phyloP scores from a whole-genome alignment of 2,113 vertebrate species.

The Takifugu bimaculatus region DNA sequence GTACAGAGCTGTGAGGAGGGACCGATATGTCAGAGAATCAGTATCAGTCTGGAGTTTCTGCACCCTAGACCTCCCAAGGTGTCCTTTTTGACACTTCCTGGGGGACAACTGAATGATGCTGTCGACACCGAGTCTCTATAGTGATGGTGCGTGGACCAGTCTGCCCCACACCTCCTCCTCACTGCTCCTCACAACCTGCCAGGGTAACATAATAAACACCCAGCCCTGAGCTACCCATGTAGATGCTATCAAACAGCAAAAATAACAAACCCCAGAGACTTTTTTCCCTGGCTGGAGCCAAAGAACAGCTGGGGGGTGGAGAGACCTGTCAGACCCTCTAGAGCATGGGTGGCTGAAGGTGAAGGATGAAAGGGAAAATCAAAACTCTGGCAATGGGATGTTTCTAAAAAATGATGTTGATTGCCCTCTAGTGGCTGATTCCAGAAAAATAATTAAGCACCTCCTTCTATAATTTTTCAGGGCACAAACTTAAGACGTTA shows the following conservation, averaged over 20 bases:
- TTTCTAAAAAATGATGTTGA: no score
- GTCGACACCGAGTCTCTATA: slow-evolving; percentile 70
- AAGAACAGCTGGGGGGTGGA: slow-evolving; percentile 76
- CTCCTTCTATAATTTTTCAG: no score
- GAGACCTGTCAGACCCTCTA: slow-evolving; percentile 46
- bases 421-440: no score
- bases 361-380: slow-evolving; percentile 12
- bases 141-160: slow-evolving; percentile 43
- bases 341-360: slow-evolving; percentile 51
- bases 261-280: slow-evolving; percentile 83
- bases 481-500: no score
- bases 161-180: slow-evolving; percentile 38
- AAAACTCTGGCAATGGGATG: no score
- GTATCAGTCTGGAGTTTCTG: neutral
- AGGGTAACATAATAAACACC: slow-evolving; percentile 73
- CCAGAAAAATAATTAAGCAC: no score
- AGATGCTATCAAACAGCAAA: slow-evolving; percentile 82
- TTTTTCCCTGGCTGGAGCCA: slow-evolving; percentile 86
- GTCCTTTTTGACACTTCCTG: slow-evolving; percentile 82
- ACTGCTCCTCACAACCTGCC: slow-evolving; percentile 52
- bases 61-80: slow-evolving; percentile 72
- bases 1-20: slow-evolving; percentile 15
- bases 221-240: slow-evolving; percentile 70
- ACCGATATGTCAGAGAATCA: slow-evolving; percentile 50
- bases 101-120: slow-evolving; percentile 78